Evolutionary conservation across 1,140 invertebrate genomes (phyloP), one percentile per base, ranked within the genome.

Genomic region (Camponotus vicinus): DNA sequence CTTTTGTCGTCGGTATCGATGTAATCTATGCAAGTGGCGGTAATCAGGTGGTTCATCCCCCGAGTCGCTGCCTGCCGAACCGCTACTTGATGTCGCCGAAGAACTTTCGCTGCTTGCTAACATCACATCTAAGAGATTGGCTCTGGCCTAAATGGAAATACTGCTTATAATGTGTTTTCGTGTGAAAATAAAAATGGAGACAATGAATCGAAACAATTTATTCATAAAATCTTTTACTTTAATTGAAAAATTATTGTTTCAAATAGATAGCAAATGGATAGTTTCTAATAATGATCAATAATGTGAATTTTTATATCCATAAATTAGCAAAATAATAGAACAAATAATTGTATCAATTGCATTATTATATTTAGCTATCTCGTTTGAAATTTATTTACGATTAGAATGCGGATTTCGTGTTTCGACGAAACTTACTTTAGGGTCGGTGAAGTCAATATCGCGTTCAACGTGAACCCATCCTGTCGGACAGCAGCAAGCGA

Each of bases 391-490:
- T 42, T 76, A 27, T 15, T 15, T 40, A 45, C 18, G 18, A 9
- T 37, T 37, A 1, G n/a, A 11, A 32, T 61, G n/a, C 32, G 2
- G 6, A 52, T 57, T 27, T 40, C 5, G 9, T 11, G 2, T 80
- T 18, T 73, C n/a, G 18, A n/a, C 21, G 7, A 1, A 63, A 34
- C 59, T 64, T 94, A 97, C 97, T 96, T 97, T 97, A n/a, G 97
- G 97, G 95, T 97, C 97, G 90, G 96, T 97, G 90, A 97, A 96
- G 93, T 97, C 97, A 85, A 97, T 97, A 91, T 97, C 97, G 77
- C 96, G 96, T 93, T 97, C 97, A 27, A 98, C 96, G 93, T 97
- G 97, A 84, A 98, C 96, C 97, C 97, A 98, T 78, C 97, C 97
- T 3, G 97, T 97, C 34, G 96, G 96, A 90, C 96, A 97, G 93